phyloP scores from a whole-genome alignment of 2,888 invertebrate genomes.

The Toxonevra muliebris region DNA sequence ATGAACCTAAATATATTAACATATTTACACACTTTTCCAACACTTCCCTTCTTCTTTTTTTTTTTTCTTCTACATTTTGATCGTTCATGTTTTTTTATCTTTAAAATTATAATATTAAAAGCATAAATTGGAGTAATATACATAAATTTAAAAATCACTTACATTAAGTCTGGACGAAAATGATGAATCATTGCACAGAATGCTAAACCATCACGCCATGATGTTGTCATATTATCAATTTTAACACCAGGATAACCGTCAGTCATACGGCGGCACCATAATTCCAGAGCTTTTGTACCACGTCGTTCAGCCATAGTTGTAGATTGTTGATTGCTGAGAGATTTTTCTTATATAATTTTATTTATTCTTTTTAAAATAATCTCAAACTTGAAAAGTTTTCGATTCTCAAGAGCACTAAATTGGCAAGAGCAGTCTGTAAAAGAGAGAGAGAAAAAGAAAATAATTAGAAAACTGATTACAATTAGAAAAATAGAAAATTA shows the following conservation, averaged over 20 bases:
- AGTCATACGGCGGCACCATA: slow-evolving; percentile 91
- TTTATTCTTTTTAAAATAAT: background rate
- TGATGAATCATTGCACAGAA: slow-evolving; percentile 97
- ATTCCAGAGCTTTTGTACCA: slow-evolving; percentile 89
- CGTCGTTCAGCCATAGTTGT: slow-evolving; percentile 79
- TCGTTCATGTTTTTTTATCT: too few species aligned
- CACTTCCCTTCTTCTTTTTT: background rate
- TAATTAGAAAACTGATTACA: background rate
- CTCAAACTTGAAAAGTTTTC: background rate
- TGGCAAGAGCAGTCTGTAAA: slow-evolving; percentile 6
- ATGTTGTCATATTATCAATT: slow-evolving; percentile 94
- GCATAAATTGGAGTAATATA: too few species aligned
- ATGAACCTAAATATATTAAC: too few species aligned
- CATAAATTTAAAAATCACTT: slow-evolving; percentile 66
- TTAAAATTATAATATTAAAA: too few species aligned
- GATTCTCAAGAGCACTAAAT: too few species aligned
- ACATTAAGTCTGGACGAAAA: slow-evolving; percentile 96
- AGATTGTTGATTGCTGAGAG: slow-evolving; percentile 11
- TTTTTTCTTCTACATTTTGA: background rate
- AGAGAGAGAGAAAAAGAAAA: background rate
- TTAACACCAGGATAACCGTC: slow-evolving; percentile 90
- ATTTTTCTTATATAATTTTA: background rate
- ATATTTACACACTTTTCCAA: too few species aligned
- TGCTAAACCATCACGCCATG: slow-evolving; percentile 93
- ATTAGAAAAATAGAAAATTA: too few species aligned